A percentile compares a stretch with the other conserved stretches of the same genome.
These are phyloP conservation scores for Centrocercus urophasianus DNA, from an alignment of 2,113 vertebrate genomes.

Conservation along the genomic window DNA sequence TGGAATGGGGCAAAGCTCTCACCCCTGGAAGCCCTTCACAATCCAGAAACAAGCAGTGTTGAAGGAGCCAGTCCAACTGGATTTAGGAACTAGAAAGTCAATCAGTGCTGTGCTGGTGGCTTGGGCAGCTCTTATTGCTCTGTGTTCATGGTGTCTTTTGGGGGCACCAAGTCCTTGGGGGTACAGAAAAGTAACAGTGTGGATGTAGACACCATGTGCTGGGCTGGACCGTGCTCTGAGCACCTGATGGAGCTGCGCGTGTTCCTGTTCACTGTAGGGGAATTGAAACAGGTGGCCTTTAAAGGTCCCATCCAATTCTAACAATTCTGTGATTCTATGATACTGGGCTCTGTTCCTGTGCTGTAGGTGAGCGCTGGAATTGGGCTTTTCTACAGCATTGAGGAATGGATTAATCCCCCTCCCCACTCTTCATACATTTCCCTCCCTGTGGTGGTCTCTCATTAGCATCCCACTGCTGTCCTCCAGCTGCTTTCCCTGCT, in stretches of 20 bases:
- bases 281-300: too few species aligned
- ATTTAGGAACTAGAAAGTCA: neutral
- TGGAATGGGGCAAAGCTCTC: neutral
- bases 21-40: neutral
- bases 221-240: neutral
- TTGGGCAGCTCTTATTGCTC: neutral
- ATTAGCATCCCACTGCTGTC: conserved; percentile 54
- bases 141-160: neutral
- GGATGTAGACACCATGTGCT: neutral
- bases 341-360: neutral
- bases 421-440: neutral
- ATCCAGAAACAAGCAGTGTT: neutral
- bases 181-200: neutral
- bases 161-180: neutral
- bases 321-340: too few species aligned
- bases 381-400: neutral
- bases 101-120: neutral
- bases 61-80: neutral
- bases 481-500: conserved; percentile 53
- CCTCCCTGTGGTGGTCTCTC: conserved; percentile 6
- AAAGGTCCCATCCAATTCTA: too few species aligned
- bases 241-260: too few species aligned
- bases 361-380: neutral
- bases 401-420: neutral
- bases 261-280: too few species aligned